Conservation (phyloP, 2,113 vertebrate species). For the Cervus canadensis region DNA sequence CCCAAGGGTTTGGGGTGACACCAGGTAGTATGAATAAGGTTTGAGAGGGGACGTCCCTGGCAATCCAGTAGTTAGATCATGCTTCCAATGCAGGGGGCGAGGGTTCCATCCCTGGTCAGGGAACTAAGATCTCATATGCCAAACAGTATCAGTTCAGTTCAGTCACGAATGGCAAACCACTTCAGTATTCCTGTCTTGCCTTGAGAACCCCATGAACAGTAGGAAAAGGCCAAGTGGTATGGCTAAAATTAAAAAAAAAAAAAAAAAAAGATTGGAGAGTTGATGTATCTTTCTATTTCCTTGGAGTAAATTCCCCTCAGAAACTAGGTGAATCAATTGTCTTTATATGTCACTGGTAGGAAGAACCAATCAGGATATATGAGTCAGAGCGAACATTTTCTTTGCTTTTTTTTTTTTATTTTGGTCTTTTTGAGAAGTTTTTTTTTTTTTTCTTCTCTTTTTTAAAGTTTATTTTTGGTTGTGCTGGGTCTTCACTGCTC, state of each 20-base stretch:
- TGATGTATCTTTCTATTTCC: not conserved
- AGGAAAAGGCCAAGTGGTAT: not conserved
- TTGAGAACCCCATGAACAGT: not conserved
- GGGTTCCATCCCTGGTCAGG: not conserved
- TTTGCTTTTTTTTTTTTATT: not conserved
- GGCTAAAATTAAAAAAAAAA: not conserved
- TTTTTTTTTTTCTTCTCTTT: not conserved
- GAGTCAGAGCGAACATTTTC: not conserved
- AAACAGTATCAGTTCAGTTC: not conserved
- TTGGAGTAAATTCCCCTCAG: not conserved
- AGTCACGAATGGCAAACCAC: not conserved
- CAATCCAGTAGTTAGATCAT: not conserved
- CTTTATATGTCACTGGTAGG: not conserved
- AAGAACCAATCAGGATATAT: not conserved
- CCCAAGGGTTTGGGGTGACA: not conserved
- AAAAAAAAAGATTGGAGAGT: not conserved
- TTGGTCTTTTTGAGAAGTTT: not conserved
- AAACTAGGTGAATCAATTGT: not conserved
- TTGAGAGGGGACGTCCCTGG: not conserved
- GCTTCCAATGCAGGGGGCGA: not conserved
- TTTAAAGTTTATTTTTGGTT: not conserved
- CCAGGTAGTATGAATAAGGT: not conserved
- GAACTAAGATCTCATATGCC: not conserved
- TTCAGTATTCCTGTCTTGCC: not conserved
- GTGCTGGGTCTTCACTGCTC: not conserved